phyloP scores from a whole-genome alignment of 2,113 vertebrate species.

The Sciurus niger region DNA sequence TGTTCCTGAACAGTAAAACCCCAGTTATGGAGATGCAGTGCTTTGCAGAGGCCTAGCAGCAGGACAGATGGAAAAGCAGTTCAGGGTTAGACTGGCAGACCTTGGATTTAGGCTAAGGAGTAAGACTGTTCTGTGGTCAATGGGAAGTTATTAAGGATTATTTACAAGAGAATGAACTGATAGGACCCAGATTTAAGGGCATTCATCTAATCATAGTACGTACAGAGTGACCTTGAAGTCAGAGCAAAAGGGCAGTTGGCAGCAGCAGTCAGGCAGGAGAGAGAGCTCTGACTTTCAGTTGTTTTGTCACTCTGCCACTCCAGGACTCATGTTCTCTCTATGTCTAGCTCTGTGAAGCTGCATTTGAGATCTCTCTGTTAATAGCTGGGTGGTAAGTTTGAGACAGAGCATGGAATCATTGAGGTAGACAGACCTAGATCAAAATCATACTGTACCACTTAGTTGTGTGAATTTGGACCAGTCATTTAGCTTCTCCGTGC shows the following conservation, averaged over 20 bases:
- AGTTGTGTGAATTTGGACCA: conserved; percentile 27
- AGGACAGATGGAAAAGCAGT: not conserved
- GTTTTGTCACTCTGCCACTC: conserved; percentile 14
- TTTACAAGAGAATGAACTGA: not conserved
- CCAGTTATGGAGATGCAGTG: not conserved
- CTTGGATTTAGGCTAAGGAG: not conserved
- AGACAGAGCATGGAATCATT: conserved; percentile 53
- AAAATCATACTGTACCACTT: conserved; percentile 29
- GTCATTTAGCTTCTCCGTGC: conserved; percentile 22
- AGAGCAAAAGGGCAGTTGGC: not conserved
- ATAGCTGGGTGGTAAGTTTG: not conserved
- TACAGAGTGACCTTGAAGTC: not conserved
- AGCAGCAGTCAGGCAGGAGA: not conserved
- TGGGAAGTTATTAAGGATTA: conserved; percentile 9
- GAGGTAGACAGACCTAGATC: not conserved
- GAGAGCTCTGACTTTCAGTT: conserved; percentile 34
- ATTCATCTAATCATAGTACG: conserved; percentile 32
- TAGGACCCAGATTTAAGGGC: conserved; percentile 21
- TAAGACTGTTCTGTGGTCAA: not conserved
- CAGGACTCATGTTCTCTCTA: not conserved
- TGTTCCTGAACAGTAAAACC: not conserved
- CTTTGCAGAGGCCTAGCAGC: not conserved
- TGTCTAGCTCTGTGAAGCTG: conserved; percentile 10
- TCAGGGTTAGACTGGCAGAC: not conserved
- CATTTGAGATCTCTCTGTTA: conserved; percentile 38